Conservation (phyloP, 2,113 vertebrate genomes). For the Neomonachus schauinslandi region DNA sequence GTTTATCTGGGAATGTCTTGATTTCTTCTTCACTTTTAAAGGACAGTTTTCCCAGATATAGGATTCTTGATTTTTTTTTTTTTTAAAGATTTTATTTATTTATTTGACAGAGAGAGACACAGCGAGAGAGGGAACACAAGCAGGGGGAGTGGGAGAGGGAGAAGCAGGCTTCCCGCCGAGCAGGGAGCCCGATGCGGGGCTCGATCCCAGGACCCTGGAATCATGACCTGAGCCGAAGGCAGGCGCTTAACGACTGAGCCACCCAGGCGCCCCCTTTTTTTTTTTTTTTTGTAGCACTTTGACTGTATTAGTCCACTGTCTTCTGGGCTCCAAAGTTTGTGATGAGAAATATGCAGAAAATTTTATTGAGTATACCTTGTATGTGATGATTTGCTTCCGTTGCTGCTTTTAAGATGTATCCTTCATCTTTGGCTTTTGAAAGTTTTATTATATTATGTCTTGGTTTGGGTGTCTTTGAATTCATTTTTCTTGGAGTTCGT, state of each 20-base stretch:
- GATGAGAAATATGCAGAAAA: background rate
- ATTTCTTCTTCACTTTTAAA: background rate
- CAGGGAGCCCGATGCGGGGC: too few species aligned
- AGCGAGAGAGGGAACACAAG: too few species aligned
- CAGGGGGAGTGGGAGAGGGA: too few species aligned
- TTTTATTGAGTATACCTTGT: background rate
- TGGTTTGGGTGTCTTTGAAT: background rate
- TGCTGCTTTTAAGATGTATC: background rate
- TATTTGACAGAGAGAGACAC: too few species aligned
- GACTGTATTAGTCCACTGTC: background rate
- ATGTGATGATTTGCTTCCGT: background rate
- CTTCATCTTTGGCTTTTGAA: background rate
- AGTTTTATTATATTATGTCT: background rate
- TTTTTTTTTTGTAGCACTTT: background rate
- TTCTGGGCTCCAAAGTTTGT: background rate
- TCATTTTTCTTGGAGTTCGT: background rate
- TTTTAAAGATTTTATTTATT: too few species aligned
- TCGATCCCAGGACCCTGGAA: too few species aligned
- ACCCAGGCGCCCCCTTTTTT: too few species aligned
- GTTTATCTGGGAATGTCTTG: background rate
- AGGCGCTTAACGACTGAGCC: too few species aligned
- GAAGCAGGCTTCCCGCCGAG: too few species aligned
- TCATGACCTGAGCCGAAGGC: too few species aligned
- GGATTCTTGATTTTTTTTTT: background rate
- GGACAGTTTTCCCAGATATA: background rate